A percentile compares a stretch with the other conserved stretches of the same genome.
phyloP scores from a whole-genome alignment of 2,797 vertebrate genomes.

The Hybognathus amarus region DNA sequence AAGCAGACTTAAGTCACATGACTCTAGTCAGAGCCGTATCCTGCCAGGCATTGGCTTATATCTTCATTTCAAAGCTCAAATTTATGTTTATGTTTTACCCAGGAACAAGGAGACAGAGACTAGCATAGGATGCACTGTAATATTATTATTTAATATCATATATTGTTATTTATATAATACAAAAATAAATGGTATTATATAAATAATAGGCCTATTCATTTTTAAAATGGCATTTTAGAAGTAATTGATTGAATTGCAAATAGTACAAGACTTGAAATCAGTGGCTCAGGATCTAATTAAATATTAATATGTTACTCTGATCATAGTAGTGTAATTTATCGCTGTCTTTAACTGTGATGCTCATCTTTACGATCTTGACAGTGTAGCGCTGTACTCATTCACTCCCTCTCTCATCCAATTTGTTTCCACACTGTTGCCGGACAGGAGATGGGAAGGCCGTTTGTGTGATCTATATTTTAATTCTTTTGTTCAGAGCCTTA shows the following conservation, averaged over 20 bases:
- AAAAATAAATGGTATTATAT: neutral
- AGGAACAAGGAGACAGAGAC: constrained; percentile 26
- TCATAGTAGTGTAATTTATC: neutral
- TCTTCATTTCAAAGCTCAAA: constrained; percentile 46
- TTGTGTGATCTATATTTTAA: constrained; percentile 77
- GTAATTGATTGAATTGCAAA: neutral
- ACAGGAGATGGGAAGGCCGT: constrained; percentile 64
- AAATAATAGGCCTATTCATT: neutral
- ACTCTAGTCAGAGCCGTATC: constrained; percentile 55
- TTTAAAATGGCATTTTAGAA: neutral
- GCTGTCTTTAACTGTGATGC: neutral
- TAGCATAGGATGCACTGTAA: neutral
- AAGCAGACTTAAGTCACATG: constrained; percentile 61
- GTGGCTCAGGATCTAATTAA: neutral
- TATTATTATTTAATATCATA: neutral
- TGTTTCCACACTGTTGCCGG: constrained; percentile 68
- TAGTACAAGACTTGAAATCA: neutral
- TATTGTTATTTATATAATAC: neutral
- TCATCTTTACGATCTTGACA: constrained; percentile 31
- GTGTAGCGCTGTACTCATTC: constrained; percentile 16
- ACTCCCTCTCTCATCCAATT: constrained; percentile 68
- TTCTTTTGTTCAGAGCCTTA: constrained; percentile 71
- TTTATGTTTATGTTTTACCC: constrained; percentile 44
- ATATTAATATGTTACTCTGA: neutral
- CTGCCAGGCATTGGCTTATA: constrained; percentile 49